Conservation (phyloP, 1,140 invertebrate species). For the Bursaphelenchus mucronatus region DNA sequence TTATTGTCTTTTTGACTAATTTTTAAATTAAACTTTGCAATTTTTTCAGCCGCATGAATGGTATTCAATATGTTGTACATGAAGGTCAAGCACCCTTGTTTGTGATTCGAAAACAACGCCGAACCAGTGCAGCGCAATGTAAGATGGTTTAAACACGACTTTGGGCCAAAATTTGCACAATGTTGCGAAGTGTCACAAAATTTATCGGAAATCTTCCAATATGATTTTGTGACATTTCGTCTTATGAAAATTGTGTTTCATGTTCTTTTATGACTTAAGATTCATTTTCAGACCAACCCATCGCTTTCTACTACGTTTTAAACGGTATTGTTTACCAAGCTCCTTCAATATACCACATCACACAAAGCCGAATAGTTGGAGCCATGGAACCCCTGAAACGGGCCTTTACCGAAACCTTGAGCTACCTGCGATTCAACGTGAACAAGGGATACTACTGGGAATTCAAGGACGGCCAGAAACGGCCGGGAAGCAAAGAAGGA, state of each 20-base stretch:
- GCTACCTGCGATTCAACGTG: slow-evolving; percentile 12
- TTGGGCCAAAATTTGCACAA: background rate
- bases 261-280: slow-evolving; percentile 2
- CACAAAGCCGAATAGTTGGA: slow-evolving; percentile 86
- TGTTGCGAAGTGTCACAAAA: too few relatives aligned
- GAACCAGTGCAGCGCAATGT: slow-evolving; percentile 27
- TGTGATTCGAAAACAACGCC: slow-evolving; percentile 83
- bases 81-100: slow-evolving; percentile 95
- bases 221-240: too few relatives aligned
- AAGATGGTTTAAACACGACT: background rate
- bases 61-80: slow-evolving; percentile 84
- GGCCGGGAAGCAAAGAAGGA: slow-evolving; percentile 5
- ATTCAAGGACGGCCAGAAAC: slow-evolving; percentile 28
- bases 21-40: background rate
- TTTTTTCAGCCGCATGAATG: slow-evolving; percentile 80
- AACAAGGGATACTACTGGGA: slow-evolving; percentile 9
- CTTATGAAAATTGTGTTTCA: too few relatives aligned
- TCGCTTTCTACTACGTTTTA: slow-evolving; percentile 95
- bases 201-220: too few relatives aligned
- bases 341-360: slow-evolving; percentile 84
- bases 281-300: slow-evolving; percentile 67
- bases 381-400: slow-evolving; percentile 41
- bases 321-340: slow-evolving; percentile 93
- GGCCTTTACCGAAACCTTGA: slow-evolving; percentile 32
- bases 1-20: too few relatives aligned